phyloP scores from a whole-genome alignment of 2,888 invertebrate genomes.

The Drosophila ezoana region DNA sequence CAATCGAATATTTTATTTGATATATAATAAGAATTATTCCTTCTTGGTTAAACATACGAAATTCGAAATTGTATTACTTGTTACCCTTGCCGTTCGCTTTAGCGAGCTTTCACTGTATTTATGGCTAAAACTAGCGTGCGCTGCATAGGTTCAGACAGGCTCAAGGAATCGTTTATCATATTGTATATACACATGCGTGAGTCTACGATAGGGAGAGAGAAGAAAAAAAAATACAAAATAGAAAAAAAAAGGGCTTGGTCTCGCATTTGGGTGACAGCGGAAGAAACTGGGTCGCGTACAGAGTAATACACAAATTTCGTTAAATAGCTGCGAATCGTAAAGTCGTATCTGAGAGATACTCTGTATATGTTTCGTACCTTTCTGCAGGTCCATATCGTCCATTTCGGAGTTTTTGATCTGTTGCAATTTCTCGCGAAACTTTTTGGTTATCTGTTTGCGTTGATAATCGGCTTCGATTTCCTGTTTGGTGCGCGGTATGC shows the following conservation, averaged over 20 bases:
- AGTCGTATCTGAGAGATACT: not conserved
- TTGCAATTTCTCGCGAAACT: conserved; percentile 92
- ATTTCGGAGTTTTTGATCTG: conserved; percentile 94
- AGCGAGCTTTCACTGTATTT: conserved; percentile 17
- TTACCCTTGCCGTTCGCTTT: not conserved
- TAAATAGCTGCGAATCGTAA: conserved; percentile 4
- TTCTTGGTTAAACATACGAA: too few relatives aligned
- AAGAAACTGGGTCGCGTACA: conserved; percentile 57
- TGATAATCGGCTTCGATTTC: conserved; percentile 97
- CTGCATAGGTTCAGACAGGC: conserved; percentile 26
- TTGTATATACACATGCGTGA: conserved; percentile 66
- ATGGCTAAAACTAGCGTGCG: conserved; percentile 43
- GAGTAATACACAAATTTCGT: conserved; percentile 36
- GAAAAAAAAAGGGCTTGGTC: conserved; percentile 70
- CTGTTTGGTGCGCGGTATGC: conserved; percentile 96
- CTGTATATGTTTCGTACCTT: conserved; percentile 74
- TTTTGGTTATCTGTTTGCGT: conserved; percentile 92
- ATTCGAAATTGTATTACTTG: too few relatives aligned
- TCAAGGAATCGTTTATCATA: conserved; percentile 72
- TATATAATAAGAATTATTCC: not conserved
- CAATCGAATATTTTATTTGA: not conserved
- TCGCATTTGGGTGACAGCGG: conserved; percentile 51
- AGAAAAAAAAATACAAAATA: conserved; percentile 15
- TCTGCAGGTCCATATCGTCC: conserved; percentile 87
- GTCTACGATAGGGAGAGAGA: conserved; percentile 18